phyloP scores from a whole-genome alignment of 2,888 invertebrate genomes.

The Synergus japonicus region DNA sequence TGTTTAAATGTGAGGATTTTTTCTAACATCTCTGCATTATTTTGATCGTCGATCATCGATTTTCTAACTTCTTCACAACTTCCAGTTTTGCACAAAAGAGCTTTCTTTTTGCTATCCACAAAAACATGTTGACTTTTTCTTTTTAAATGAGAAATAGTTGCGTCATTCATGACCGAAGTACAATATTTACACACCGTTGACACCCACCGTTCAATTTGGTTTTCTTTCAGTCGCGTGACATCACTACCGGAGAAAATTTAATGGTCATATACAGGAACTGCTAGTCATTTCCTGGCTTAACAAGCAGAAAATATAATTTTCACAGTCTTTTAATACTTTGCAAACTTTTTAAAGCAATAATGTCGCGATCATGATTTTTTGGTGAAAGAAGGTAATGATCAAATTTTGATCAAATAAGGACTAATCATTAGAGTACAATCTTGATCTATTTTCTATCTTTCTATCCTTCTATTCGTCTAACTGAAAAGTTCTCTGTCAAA shows the following conservation, averaged over 20 bases:
- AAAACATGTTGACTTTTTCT: constrained; percentile 29
- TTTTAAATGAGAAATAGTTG: constrained; percentile 11
- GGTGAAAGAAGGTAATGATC: neutral
- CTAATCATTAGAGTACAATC: neutral
- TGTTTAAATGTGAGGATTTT: neutral
- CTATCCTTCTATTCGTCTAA: neutral
- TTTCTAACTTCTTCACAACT: neutral
- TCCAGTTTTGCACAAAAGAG: constrained; percentile 16
- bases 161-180: constrained; percentile 30
- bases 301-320: neutral
- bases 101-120: constrained; percentile 15
- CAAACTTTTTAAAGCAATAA: neutral
- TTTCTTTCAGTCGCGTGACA: constrained; percentile 7
- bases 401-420: neutral
- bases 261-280: neutral
- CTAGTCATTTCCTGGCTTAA: constrained; percentile 20
- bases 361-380: neutral
- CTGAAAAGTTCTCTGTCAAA: neutral
- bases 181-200: constrained; percentile 37
- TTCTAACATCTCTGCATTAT: neutral
- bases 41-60: neutral
- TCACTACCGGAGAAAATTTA: constrained; percentile 12
- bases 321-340: neutral
- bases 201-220: constrained; percentile 22
- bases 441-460: neutral